phyloP scores from a whole-genome alignment of 30 jellyfish, hydroid and myxozoan genomes.

The Hydractinia symbiolongicarpus region DNA sequence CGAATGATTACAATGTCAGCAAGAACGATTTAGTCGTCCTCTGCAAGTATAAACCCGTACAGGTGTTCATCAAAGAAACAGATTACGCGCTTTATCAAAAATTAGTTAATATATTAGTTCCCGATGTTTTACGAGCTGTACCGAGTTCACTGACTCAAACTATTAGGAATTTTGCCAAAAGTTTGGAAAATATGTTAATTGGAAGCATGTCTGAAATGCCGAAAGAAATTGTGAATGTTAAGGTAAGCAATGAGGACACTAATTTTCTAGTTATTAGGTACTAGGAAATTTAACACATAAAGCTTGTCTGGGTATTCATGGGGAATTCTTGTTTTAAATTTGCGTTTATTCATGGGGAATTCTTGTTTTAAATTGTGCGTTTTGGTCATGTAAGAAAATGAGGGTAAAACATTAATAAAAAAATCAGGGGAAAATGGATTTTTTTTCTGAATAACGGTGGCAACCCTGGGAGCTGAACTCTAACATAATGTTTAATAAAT shows the following conservation, averaged over 20 bases:
- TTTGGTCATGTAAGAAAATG: background rate
- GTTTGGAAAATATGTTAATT: constrained; percentile 84
- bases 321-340: background rate
- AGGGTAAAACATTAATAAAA: too few species aligned
- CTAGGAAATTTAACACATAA: too few species aligned
- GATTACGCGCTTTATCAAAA: constrained; percentile 85
- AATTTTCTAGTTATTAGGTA: too few species aligned
- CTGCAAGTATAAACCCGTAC: constrained; percentile 76
- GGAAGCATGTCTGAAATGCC: constrained; percentile 98
- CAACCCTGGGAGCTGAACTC: too few species aligned
- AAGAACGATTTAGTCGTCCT: constrained; percentile 58
- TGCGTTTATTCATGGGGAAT: background rate
- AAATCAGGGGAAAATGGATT: too few species aligned
- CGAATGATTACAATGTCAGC: constrained; percentile 54
- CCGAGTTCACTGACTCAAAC: constrained; percentile 96
- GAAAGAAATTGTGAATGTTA: constrained; percentile 65
- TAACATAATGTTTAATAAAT: too few species aligned
- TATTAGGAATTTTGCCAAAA: constrained; percentile 90
- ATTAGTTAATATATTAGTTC: constrained; percentile 75
- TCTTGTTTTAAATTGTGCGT: background rate
- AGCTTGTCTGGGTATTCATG: background rate
- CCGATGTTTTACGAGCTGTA: constrained; percentile 95
- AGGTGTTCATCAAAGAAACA: constrained; percentile 79
- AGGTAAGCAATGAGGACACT: constrained; percentile 27
- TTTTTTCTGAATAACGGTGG: too few species aligned